Evolutionary conservation across 2,113 vertebrate species (phyloP).

Genomic region (Campylomormyrus numenius): DNA sequence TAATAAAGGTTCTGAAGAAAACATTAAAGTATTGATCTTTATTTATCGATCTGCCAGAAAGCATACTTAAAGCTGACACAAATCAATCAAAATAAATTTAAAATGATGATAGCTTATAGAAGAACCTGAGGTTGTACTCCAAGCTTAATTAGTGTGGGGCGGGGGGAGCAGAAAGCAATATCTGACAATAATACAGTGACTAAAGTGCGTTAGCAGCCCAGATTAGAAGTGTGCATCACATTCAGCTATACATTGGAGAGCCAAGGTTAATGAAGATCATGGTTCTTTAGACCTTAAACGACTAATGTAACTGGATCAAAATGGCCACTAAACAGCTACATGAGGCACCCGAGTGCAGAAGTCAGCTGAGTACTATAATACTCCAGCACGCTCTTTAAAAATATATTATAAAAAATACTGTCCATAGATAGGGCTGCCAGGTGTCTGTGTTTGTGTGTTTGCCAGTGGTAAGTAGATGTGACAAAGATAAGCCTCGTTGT

Average conservation of each 20-base stretch:
- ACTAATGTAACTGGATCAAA: slow-evolving; percentile 22
- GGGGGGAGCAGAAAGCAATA: slow-evolving; percentile 52
- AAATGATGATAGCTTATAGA: slow-evolving; percentile 75
- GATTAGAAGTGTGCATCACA: slow-evolving; percentile 66
- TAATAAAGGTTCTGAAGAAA: slow-evolving; percentile 81
- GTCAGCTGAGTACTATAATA: slow-evolving; percentile 48
- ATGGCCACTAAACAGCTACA: not conserved
- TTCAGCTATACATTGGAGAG: slow-evolving; percentile 59
- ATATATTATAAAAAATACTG: not conserved
- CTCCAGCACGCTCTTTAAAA: not conserved
- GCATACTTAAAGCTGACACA: slow-evolving; percentile 89
- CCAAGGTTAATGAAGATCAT: slow-evolving; percentile 66
- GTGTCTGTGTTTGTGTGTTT: not conserved
- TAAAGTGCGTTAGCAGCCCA: slow-evolving; percentile 45
- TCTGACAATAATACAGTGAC: slow-evolving; percentile 56
- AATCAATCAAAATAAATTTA: slow-evolving; percentile 95
- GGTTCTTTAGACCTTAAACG: slow-evolving; percentile 51
- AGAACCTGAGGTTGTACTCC: slow-evolving; percentile 42
- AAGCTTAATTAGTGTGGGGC: slow-evolving; percentile 57
- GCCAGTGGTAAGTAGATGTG: slow-evolving; percentile 3
- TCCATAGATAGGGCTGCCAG: not conserved
- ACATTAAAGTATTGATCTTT: slow-evolving; percentile 86
- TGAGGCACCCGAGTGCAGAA: slow-evolving; percentile 8
- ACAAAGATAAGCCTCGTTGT: slow-evolving; percentile 4
- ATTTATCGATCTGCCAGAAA: slow-evolving; percentile 82